phyloP scores from a whole-genome alignment of 2,113 vertebrate species.

The Gallinago undulata region DNA sequence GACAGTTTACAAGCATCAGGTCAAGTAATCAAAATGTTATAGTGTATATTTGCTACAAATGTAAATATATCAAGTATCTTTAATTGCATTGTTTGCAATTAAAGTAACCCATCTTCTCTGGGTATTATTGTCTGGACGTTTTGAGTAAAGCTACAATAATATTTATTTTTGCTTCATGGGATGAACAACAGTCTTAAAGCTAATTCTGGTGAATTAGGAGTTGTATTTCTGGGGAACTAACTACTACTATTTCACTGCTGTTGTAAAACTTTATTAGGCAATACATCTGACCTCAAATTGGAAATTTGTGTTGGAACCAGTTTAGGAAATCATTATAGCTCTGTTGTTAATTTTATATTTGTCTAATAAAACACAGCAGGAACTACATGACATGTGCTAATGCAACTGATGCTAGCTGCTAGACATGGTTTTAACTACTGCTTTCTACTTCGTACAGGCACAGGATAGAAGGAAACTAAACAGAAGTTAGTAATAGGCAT shows the following conservation, averaged over 20 bases:
- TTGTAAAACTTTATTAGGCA: constrained; percentile 94
- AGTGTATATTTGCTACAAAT: constrained; percentile 48
- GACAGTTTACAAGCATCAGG: constrained; percentile 70
- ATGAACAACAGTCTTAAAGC: constrained; percentile 71
- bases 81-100: constrained; percentile 67
- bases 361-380: constrained; percentile 91
- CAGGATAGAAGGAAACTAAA: neutral
- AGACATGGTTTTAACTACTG: neutral
- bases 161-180: constrained; percentile 71
- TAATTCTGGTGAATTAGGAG: constrained; percentile 73
- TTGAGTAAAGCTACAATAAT: constrained; percentile 62
- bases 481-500: neutral
- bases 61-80: constrained; percentile 71
- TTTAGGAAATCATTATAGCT: constrained; percentile 85
- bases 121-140: constrained; percentile 41
- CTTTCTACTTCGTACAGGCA: neutral
- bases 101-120: constrained; percentile 42
- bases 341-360: constrained; percentile 99
- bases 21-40: constrained; percentile 59
- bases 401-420: constrained; percentile 42
- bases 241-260: constrained; percentile 78
- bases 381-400: constrained; percentile 59
- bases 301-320: constrained; percentile 90
- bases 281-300: constrained; percentile 92
- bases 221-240: constrained; percentile 74